Conservation (phyloP, 2,888 invertebrate genomes). For the Hirtodrosophila alboralis region DNA sequence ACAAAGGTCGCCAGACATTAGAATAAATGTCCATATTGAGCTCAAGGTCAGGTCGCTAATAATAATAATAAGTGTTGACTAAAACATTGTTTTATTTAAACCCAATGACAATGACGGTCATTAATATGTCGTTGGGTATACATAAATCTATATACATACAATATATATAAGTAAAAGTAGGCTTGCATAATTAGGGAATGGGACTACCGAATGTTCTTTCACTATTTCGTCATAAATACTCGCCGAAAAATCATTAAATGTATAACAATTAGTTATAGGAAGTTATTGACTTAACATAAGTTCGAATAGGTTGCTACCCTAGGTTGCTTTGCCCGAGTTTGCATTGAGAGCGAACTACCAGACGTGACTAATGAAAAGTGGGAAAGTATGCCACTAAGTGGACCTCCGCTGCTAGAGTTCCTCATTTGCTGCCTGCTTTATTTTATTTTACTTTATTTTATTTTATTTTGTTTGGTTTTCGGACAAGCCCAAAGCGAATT, state of each 20-base stretch:
- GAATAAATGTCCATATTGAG: background rate
- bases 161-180: background rate
- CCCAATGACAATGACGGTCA: constrained; percentile 13
- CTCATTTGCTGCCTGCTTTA: constrained; percentile 8
- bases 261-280: constrained; percentile 5
- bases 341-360: background rate
- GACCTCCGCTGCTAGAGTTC: constrained; percentile 13
- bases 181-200: constrained; percentile 1
- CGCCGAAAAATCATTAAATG: constrained; percentile 11
- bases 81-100: constrained; percentile 2
- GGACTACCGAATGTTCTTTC: constrained; percentile 9
- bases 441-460: no score
- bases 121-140: constrained; percentile 8
- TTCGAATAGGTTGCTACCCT: background rate
- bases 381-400: constrained; percentile 33
- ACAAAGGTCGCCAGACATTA: constrained; percentile 27
- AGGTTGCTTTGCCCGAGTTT: background rate
- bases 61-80: constrained; percentile 3
- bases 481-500: constrained; percentile 26
- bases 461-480: no score
- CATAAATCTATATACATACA: background rate
- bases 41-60: constrained; percentile 36
- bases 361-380: constrained; percentile 33
- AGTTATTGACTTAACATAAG: constrained; percentile 15
- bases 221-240: no score